These are phyloP conservation scores for Scyliorhinus canicula DNA, from an alignment of 2,797 vertebrate genomes.

Conservation along the genomic window DNA sequence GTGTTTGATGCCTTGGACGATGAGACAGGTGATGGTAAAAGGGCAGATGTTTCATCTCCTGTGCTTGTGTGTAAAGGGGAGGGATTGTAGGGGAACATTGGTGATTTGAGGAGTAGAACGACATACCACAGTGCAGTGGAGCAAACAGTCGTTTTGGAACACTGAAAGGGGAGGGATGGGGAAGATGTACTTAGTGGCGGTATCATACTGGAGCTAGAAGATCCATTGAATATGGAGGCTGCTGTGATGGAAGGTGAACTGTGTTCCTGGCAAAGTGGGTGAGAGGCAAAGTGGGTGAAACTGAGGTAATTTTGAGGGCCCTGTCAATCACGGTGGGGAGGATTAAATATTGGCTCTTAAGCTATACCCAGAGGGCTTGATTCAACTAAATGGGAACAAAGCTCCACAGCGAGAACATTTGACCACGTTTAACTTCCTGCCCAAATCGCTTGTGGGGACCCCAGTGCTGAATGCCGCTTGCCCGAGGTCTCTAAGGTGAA, in stretches of 20 bases:
- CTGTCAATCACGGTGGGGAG: not conserved
- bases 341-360: too few relatives aligned
- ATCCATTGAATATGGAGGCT: not conserved
- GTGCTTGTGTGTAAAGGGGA: not conserved
- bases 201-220: not conserved
- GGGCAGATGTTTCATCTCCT: not conserved
- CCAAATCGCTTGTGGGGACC: too few relatives aligned
- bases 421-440: too few relatives aligned
- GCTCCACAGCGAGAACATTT: too few relatives aligned
- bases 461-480: too few relatives aligned
- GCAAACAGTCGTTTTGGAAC: not conserved
- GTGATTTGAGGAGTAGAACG: not conserved
- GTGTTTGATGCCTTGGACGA: not conserved
- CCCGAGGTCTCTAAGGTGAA: too few relatives aligned
- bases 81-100: not conserved
- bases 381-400: too few relatives aligned
- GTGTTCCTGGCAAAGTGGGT: too few relatives aligned
- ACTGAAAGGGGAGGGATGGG: not conserved
- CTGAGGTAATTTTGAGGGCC: not conserved
- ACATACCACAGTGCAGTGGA: not conserved
- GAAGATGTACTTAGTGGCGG: not conserved
- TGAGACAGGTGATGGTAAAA: not conserved
- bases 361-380: too few relatives aligned
- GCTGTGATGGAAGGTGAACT: not conserved
- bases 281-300: not conserved